Percentiles rank a stretch among this genome's conserved stretches.
These are phyloP conservation scores for Riptortus pedestris DNA, from an alignment of 1,140 invertebrate species.

Conservation along the genomic window DNA sequence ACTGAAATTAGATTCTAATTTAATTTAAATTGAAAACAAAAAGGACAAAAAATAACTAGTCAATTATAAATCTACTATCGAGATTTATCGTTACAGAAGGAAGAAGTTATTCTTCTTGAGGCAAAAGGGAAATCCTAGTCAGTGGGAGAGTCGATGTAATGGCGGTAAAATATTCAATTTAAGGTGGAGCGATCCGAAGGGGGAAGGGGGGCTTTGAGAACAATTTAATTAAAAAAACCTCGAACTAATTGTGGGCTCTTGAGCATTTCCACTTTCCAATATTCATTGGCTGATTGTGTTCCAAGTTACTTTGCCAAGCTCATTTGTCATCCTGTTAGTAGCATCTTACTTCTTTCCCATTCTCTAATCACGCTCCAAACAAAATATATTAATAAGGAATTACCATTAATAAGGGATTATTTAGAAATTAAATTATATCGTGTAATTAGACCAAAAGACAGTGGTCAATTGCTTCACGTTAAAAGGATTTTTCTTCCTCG, in stretches of 20 bases:
- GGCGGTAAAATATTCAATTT: background rate
- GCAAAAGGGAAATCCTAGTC: background rate
- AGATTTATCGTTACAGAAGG: too few relatives aligned
- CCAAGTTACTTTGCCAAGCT: background rate
- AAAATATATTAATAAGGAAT: too few relatives aligned
- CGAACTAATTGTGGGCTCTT: constrained; percentile 1
- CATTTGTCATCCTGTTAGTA: background rate
- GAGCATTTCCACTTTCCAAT: background rate
- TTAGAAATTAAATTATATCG: too few relatives aligned
- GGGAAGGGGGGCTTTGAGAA: background rate
- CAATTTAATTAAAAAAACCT: constrained; percentile 8
- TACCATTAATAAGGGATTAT: too few relatives aligned
- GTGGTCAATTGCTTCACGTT: too few relatives aligned
- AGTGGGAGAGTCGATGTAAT: background rate
- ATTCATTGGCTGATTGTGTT: background rate
- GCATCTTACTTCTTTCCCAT: background rate
- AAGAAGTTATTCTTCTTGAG: too few relatives aligned
- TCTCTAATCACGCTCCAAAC: background rate
- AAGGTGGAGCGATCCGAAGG: background rate
- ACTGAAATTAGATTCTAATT: too few relatives aligned
- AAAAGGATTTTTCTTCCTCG: too few relatives aligned
- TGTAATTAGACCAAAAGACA: too few relatives aligned
- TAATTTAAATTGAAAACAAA: too few relatives aligned
- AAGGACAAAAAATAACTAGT: too few relatives aligned
- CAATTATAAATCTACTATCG: too few relatives aligned